These are phyloP conservation scores for Phaedon cochleariae DNA, from an alignment of 2,888 invertebrate species.

Conservation along the genomic window DNA sequence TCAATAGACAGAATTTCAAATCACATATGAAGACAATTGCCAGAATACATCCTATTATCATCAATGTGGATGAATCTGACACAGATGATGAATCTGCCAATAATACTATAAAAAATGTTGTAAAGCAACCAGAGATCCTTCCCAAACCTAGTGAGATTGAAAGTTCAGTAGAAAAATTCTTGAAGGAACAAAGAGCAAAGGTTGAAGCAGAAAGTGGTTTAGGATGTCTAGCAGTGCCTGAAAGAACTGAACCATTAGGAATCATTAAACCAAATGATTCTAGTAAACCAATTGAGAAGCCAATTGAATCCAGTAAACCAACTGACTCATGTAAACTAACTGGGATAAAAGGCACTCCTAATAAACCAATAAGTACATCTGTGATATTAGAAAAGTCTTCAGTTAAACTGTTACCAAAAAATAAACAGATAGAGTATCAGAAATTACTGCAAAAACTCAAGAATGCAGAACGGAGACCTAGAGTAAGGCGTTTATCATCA, in stretches of 20 bases:
- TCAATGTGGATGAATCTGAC: conserved; percentile 58
- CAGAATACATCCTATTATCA: conserved; percentile 58
- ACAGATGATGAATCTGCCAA: conserved; percentile 47
- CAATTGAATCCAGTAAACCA: not conserved
- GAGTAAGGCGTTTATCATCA: conserved; percentile 29
- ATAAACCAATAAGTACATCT: conserved; percentile 10
- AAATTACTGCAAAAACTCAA: conserved; percentile 55
- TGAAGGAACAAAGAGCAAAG: conserved; percentile 58
- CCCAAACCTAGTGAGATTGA: conserved; percentile 36
- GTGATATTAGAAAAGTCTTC: conserved; percentile 50
- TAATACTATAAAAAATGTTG: conserved; percentile 21
- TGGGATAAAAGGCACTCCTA: not conserved
- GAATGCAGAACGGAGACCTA: conserved; percentile 48
- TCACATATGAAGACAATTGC: conserved; percentile 34
- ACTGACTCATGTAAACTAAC: not conserved
- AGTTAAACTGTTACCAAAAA: conserved; percentile 57
- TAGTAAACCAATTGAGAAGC: no score
- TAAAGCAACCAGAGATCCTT: conserved; percentile 19
- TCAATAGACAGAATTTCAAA: conserved; percentile 12
- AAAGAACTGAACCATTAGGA: no score
- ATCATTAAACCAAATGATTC: no score
- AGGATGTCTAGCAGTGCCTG: not conserved
- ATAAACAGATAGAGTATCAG: conserved; percentile 59
- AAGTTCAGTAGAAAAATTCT: conserved; percentile 54
- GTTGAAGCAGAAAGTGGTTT: conserved; percentile 51